These are phyloP conservation scores for Heliconius eleuchia DNA, from an alignment of 1,140 invertebrate species.

Conservation along the genomic window DNA sequence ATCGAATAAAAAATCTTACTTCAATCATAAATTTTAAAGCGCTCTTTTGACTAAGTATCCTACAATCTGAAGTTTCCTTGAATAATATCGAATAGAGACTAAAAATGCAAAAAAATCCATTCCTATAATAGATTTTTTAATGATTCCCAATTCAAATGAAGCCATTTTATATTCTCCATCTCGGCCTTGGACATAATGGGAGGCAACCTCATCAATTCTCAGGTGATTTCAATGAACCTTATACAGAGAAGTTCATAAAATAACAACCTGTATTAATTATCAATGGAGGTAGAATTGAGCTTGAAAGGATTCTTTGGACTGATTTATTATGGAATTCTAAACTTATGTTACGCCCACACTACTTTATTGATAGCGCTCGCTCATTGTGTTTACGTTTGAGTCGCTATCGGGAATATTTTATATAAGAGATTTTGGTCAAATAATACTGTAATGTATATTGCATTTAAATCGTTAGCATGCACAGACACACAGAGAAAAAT, in stretches of 20 bases:
- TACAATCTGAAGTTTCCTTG: slow-evolving; percentile 8
- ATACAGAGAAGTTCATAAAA: slow-evolving; percentile 57
- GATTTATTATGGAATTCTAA: slow-evolving; percentile 20
- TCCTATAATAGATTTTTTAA: slow-evolving; percentile 39
- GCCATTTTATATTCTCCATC: slow-evolving; percentile 41
- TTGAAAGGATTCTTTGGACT: slow-evolving; percentile 28
- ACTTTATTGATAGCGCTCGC: not conserved
- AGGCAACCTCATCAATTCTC: slow-evolving; percentile 58
- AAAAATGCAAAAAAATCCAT: slow-evolving; percentile 11
- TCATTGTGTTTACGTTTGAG: not conserved
- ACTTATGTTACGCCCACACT: slow-evolving; percentile 1
- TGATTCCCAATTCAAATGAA: slow-evolving; percentile 41
- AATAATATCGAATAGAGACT: slow-evolving; percentile 15
- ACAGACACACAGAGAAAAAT: no score
- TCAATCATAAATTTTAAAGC: not conserved
- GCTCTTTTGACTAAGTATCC: not conserved
- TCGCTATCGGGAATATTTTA: not conserved
- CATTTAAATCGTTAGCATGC: no score
- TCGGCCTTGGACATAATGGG: slow-evolving; percentile 39
- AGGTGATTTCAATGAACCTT: slow-evolving; percentile 66
- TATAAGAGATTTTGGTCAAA: not conserved
- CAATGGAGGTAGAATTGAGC: slow-evolving; percentile 27
- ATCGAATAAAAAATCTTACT: not conserved
- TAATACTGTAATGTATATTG: not conserved
- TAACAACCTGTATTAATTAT: slow-evolving; percentile 69